Base-by-base conservation (phyloP, 2,797 vertebrate genomes). In the Malacoraja senta region DNA sequence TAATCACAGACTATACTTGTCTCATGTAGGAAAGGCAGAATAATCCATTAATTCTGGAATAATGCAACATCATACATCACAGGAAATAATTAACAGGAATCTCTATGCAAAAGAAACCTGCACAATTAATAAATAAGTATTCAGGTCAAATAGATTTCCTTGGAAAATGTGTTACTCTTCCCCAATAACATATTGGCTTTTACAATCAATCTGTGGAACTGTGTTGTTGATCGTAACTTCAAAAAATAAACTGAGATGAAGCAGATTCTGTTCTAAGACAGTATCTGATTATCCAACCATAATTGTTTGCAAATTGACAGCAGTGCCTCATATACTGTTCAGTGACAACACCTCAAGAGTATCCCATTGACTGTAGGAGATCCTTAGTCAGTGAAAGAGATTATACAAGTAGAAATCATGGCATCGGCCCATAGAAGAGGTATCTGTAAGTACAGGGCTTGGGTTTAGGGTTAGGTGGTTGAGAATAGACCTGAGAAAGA, bases 61-160 rank as follows among this genome's bases (percentile, higher is more conserved):
- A 68, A 65, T 65, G 68, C 86, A 72, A 91, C 93, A 95, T 96
- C 96, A 97, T 97, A 96, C 95, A 97, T 97, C 96, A 96, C 93
- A 93, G 94, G 96, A 96, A 96, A 96, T 96, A 93, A 96, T 97
- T 97, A 97, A 95, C 95, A 95, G 94, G 94, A 93, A 94, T 94
- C 94, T 95, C 96, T 95, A 96, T 96, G 94, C 95, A 95, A 95
- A 96, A 97, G 95, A 58, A 76, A 72, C 65, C 61, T 68, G 63
- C 19, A 68, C 7, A 17, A 21, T 88, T n/a, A 35, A 35, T 63
- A 21, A 68, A 12, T 68, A 88, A 88, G 63, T 63, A 88, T 21
- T 88, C 7, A 68, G 63, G 21, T 88, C 8, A n/a, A 68, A 81
- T 6, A 93, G 15, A 63, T 79, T 63, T 77, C 53, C 93, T 79